phyloP scores from a whole-genome alignment of 30 jellyfish, hydroid and myxozoan genomes.

The Rhopilema esculentum region DNA sequence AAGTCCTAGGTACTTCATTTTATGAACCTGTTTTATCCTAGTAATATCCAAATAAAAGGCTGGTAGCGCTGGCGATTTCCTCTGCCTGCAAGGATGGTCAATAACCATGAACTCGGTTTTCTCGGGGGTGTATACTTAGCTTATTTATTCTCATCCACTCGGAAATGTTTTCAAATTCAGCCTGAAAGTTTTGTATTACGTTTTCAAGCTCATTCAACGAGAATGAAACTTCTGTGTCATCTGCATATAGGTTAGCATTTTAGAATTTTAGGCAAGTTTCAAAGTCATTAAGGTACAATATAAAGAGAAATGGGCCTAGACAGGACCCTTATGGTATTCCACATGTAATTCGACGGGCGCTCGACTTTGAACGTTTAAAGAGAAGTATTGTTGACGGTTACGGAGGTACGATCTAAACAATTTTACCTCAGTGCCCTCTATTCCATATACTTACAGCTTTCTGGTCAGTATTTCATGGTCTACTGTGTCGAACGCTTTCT shows the following conservation, averaged over 20 bases:
- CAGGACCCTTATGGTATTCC: too few relatives aligned
- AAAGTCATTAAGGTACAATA: too few relatives aligned
- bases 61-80: conserved; percentile 4
- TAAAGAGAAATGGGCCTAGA: too few relatives aligned
- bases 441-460: conserved; percentile 1
- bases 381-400: not conserved
- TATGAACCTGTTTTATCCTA: not conserved
- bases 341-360: not conserved
- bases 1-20: conserved; percentile 14
- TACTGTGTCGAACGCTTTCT: not conserved
- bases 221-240: not conserved
- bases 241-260: not conserved
- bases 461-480: not conserved
- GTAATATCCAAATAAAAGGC: not conserved
- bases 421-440: not conserved
- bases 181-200: conserved; percentile 9
- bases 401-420: not conserved
- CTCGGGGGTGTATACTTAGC: conserved; percentile 4
- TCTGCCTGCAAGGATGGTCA: conserved; percentile 23
- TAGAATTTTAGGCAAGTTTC: too few relatives aligned
- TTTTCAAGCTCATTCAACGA: not conserved
- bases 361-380: not conserved
- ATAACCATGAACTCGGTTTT: conserved; percentile 12
- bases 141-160: too few relatives aligned
- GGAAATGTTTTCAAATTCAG: not conserved